A percentile compares a stretch with the other conserved stretches of the same genome.
Conservation (phyloP, 2,888 invertebrate genomes). For the Metacarcinus magister region DNA sequence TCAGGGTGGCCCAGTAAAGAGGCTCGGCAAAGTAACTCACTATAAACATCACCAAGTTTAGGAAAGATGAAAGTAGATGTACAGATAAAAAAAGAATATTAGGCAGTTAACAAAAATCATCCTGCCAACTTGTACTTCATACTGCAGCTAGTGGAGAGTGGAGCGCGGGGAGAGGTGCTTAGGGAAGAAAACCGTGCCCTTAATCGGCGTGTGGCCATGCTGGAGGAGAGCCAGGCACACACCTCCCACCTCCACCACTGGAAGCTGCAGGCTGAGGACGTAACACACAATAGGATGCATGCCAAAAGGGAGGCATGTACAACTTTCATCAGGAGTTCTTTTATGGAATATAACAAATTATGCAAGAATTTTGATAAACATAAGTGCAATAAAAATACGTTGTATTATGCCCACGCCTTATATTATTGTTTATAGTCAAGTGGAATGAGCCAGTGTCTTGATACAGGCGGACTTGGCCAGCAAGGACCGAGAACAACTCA, state of each 20-base stretch:
- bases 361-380: background rate
- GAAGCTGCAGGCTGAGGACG: constrained; percentile 15
- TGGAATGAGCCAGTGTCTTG: background rate
- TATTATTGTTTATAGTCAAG: background rate
- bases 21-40: background rate
- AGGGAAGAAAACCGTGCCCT: constrained; percentile 71
- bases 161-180: constrained; percentile 63
- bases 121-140: background rate
- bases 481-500: constrained; percentile 63
- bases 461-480: constrained; percentile 26
- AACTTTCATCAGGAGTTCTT: background rate
- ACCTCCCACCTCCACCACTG: background rate
- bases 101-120: background rate
- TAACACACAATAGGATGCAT: background rate
- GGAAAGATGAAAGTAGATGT: background rate
- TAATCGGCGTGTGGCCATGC: constrained; percentile 49
- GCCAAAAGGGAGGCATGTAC: constrained; percentile 53
- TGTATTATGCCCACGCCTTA: background rate
- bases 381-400: background rate
- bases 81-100: background rate
- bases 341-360: too few relatives aligned
- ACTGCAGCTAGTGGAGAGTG: constrained; percentile 63
- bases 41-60: background rate
- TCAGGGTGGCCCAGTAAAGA: background rate
- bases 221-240: constrained; percentile 61